phyloP scores from a whole-genome alignment of 2,797 vertebrate genomes.

The Spea hammondii region DNA sequence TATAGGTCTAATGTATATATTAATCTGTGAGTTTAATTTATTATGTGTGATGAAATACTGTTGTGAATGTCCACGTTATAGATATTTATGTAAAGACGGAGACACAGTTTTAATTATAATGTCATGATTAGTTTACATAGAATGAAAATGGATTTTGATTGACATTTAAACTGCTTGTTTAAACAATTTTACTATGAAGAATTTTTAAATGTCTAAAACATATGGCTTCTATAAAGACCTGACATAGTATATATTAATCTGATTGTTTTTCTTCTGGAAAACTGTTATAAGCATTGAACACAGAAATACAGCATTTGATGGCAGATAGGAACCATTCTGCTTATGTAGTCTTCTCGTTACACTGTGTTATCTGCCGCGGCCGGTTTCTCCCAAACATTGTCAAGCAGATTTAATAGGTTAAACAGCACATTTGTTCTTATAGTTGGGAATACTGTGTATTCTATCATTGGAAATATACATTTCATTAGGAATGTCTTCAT shows the following conservation, averaged over 20 bases:
- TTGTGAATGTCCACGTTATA: no score
- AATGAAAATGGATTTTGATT: conserved; percentile 2
- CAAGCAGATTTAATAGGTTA: not conserved
- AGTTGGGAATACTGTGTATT: no score
- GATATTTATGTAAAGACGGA: not conserved
- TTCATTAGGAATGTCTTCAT: no score
- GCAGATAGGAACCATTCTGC: no score
- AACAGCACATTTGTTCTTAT: not conserved
- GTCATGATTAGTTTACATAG: conserved; percentile 3
- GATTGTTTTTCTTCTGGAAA: not conserved
- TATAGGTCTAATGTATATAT: no score
- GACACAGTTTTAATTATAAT: not conserved
- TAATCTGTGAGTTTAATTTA: no score
- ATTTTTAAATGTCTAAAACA: conserved; percentile 25
- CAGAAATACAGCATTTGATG: no score
- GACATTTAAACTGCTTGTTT: conserved; percentile 15
- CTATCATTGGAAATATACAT: no score
- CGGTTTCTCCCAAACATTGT: not conserved
- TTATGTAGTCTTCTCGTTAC: not conserved
- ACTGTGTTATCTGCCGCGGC: not conserved
- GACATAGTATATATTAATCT: conserved; percentile 7
- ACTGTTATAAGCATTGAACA: not conserved
- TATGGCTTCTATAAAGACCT: conserved; percentile 28
- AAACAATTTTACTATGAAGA: conserved; percentile 15
- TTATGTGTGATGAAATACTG: no score